Evolutionary conservation across 2,797 vertebrate species (phyloP).

Genomic region (Naso thynnoides): DNA sequence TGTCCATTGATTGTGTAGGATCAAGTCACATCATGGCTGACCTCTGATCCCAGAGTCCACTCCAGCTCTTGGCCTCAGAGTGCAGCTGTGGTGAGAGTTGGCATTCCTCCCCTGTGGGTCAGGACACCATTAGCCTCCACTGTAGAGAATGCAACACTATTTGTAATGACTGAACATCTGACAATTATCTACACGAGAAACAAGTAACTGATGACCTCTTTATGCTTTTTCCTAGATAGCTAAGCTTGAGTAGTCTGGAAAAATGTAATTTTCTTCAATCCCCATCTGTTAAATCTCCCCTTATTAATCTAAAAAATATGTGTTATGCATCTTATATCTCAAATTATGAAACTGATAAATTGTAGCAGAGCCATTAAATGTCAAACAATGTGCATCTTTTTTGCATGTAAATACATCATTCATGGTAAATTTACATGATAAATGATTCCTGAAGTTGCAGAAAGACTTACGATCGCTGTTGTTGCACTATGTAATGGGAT

Average conservation of each 20-base stretch:
- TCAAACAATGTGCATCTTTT: conserved; percentile 57
- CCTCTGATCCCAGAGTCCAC: conserved; percentile 74
- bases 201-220: conserved; percentile 35
- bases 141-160: conserved; percentile 73
- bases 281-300: conserved; percentile 2
- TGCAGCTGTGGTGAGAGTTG: conserved; percentile 82
- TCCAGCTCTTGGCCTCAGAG: conserved; percentile 64
- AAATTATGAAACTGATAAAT: conserved; percentile 57
- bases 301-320: conserved; percentile 43
- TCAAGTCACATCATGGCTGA: conserved; percentile 81
- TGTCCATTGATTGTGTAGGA: conserved; percentile 77
- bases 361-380: conserved; percentile 54
- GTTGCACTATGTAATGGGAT: conserved; percentile 79
- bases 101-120: conserved; percentile 79
- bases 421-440: conserved; percentile 79
- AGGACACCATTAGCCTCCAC: conserved; percentile 77
- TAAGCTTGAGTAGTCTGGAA: conserved; percentile 39
- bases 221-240: conserved; percentile 6
- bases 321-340: conserved; percentile 5
- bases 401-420: conserved; percentile 67
- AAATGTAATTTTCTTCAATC: conserved; percentile 30
- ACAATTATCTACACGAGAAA: conserved; percentile 58
- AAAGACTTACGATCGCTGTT: conserved; percentile 72
- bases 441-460: conserved; percentile 67
- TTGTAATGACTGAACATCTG: conserved; percentile 68